These are phyloP conservation scores for Cavia aperea DNA, from an alignment of 2,113 vertebrate genomes.

Conservation along the genomic window DNA sequence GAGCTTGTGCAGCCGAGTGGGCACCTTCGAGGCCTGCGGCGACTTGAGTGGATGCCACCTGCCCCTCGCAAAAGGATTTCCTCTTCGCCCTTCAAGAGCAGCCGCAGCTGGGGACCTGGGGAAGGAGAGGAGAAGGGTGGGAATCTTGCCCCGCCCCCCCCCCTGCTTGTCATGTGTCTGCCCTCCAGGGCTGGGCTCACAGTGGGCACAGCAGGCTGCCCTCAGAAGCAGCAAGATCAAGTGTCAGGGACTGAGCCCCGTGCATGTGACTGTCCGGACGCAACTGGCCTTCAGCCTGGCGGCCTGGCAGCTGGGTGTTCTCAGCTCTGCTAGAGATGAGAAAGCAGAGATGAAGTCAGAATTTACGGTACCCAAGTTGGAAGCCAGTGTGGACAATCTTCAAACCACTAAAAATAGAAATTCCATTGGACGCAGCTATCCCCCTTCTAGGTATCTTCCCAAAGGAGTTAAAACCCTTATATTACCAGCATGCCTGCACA, in stretches of 20 bases:
- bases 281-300: neutral
- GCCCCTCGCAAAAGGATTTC: neutral
- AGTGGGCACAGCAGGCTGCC: too few relatives aligned
- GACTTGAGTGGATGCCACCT: neutral
- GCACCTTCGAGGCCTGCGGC: neutral
- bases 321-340: neutral
- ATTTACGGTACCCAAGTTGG: neutral
- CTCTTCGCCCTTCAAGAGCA: neutral
- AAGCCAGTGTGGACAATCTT: neutral
- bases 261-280: neutral
- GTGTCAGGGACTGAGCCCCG: neutral
- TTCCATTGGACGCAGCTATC: neutral
- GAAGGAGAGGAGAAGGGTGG: neutral
- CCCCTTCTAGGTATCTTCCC: neutral
- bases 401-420: neutral
- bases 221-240: accelerated
- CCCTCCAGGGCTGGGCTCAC: neutral
- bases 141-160: neutral
- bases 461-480: neutral
- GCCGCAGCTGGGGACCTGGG: too few relatives aligned
- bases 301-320: neutral
- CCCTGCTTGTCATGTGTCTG: neutral
- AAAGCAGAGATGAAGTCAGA: neutral
- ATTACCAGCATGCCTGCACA: neutral
- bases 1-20: neutral